A percentile compares a stretch with the other conserved stretches of the same genome.
Conservation (phyloP, 1,140 invertebrate species). For the Apis cerana region DNA sequence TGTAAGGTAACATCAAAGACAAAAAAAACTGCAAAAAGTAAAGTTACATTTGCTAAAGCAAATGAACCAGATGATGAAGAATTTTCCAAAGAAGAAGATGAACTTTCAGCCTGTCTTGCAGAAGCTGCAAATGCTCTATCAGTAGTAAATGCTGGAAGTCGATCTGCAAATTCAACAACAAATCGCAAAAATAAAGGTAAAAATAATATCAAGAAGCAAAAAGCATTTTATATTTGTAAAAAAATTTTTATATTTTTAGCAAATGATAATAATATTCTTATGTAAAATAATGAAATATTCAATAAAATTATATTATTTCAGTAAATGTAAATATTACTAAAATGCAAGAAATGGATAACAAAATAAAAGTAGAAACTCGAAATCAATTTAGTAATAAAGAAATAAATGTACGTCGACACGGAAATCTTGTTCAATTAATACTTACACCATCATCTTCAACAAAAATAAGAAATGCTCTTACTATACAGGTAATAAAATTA, state of each 20-base stretch:
- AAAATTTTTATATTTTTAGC: not conserved
- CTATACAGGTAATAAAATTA: slow-evolving; percentile 78
- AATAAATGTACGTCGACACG: slow-evolving; percentile 83
- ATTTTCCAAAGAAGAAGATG: slow-evolving; percentile 67
- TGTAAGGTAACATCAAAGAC: slow-evolving; percentile 65
- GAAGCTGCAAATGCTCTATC: slow-evolving; percentile 77
- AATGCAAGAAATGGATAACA: slow-evolving; percentile 66
- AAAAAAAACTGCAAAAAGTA: slow-evolving; percentile 67
- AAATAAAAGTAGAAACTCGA: slow-evolving; percentile 73
- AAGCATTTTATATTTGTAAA: slow-evolving; percentile 25
- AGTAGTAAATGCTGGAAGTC: slow-evolving; percentile 63
- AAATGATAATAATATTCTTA: not conserved
- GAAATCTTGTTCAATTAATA: slow-evolving; percentile 85
- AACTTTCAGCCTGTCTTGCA: slow-evolving; percentile 76
- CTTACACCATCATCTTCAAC: slow-evolving; percentile 82
- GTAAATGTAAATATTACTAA: slow-evolving; percentile 68
- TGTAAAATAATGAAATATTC: not conserved
- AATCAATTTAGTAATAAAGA: slow-evolving; percentile 82
- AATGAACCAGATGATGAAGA: slow-evolving; percentile 63
- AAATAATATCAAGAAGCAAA: not conserved
- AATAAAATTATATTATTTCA: slow-evolving; percentile 52
- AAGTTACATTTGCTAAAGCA: slow-evolving; percentile 57
- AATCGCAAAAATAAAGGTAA: slow-evolving; percentile 75
- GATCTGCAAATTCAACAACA: slow-evolving; percentile 56
- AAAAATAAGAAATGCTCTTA: slow-evolving; percentile 84